These are phyloP conservation scores for Okapia johnstoni DNA, from an alignment of 2,113 vertebrate genomes.

Conservation along the genomic window DNA sequence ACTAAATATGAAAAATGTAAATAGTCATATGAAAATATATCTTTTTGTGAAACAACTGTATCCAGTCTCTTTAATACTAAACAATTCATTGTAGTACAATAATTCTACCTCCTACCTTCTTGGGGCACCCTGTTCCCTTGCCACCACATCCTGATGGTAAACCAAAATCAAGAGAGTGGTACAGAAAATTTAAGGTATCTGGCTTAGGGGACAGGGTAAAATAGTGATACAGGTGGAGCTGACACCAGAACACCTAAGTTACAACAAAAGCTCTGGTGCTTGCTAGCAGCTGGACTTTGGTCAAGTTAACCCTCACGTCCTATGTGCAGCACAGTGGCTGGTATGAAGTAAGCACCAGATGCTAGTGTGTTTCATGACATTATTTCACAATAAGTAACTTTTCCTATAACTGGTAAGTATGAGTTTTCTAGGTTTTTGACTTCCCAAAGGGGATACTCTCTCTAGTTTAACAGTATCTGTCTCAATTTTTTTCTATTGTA, in stretches of 20 bases:
- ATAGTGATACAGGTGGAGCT: neutral
- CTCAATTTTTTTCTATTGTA: neutral
- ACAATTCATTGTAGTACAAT: neutral
- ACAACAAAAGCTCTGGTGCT: neutral
- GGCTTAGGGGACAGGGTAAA: neutral
- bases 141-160: neutral
- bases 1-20: constrained; percentile 80
- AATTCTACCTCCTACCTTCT: neutral
- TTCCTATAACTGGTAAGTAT: neutral
- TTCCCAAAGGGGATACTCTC: neutral
- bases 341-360: neutral
- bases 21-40: constrained; percentile 74
- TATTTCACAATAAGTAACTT: neutral
- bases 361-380: neutral
- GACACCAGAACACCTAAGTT: neutral
- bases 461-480: neutral
- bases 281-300: neutral
- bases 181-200: neutral
- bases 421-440: neutral
- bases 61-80: constrained; percentile 41
- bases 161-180: neutral
- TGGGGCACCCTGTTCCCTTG: neutral
- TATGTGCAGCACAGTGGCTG: neutral
- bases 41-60: constrained; percentile 67
- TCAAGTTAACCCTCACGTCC: too few species aligned